Evolutionary conservation across 2,888 invertebrate species (phyloP).

Genomic region (Galeruca laticollis): DNA sequence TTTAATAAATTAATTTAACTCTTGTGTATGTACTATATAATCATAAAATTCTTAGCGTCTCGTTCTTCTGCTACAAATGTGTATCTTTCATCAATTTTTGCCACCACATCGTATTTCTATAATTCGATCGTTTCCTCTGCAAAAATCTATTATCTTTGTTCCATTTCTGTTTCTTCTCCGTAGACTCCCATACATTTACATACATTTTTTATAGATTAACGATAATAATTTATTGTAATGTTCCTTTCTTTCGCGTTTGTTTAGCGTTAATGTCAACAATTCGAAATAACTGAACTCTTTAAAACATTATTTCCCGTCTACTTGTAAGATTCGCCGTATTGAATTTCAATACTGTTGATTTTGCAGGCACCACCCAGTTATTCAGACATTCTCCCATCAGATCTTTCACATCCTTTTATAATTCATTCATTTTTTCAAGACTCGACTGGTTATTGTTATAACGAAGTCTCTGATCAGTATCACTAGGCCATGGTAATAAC

Average conservation of each 20-base stretch:
- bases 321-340: slow-evolving; percentile 3
- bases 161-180: no score
- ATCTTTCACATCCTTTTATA: slow-evolving; percentile 22
- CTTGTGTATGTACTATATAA: no score
- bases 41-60: no score
- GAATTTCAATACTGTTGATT: slow-evolving; percentile 2
- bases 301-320: background rate
- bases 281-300: background rate
- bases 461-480: slow-evolving; percentile 29
- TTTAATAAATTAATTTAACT: no score
- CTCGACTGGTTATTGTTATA: slow-evolving; percentile 29
- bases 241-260: background rate
- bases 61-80: no score
- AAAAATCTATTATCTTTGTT: no score
- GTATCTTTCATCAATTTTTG: no score
- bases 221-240: background rate
- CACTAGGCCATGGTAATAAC: slow-evolving; percentile 47
- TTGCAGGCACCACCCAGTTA: background rate
- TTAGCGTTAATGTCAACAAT: background rate
- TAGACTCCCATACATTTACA: no score
- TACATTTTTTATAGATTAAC: no score
- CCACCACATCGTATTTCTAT: no score
- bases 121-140: no score
- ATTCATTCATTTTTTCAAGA: slow-evolving; percentile 26
- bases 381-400: slow-evolving; percentile 8